Percentiles rank a stretch among this genome's conserved stretches.
These are phyloP conservation scores for Acleris holmiana DNA, from an alignment of 2,888 invertebrate genomes.

Conservation along the genomic window DNA sequence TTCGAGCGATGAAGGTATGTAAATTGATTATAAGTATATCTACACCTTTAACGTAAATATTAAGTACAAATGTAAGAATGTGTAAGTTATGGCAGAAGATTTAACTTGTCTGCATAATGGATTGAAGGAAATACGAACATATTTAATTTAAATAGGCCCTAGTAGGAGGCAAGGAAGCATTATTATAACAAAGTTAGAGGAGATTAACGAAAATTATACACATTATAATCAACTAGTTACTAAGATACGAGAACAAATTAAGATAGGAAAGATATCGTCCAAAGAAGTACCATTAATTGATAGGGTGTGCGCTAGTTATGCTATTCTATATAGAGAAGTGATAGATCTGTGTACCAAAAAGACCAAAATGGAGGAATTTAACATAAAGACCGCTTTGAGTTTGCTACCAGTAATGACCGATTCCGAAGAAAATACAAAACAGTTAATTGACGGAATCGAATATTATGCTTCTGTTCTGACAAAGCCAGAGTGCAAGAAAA, in stretches of 20 bases:
- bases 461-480: constrained; percentile 21
- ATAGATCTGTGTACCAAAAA: neutral
- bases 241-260: neutral
- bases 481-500: constrained; percentile 5
- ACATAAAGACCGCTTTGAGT: constrained; percentile 8
- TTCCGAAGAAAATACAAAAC: constrained; percentile 5
- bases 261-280: neutral
- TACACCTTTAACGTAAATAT: neutral
- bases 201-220: neutral
- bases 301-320: neutral
- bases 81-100: neutral
- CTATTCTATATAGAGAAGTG: neutral
- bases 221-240: neutral
- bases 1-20: neutral
- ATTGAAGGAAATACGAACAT: neutral
- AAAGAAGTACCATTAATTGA: neutral
- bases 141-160: neutral
- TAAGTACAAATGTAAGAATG: neutral
- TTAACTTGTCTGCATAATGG: neutral
- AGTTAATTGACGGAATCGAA: constrained; percentile 30
- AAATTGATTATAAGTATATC: neutral
- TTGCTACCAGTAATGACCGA: constrained; percentile 9
- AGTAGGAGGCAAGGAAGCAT: neutral
- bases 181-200: neutral
- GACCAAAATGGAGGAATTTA: constrained; percentile 1